phyloP scores from a whole-genome alignment of 2,797 vertebrate genomes.

The Anguilla pacifica region DNA sequence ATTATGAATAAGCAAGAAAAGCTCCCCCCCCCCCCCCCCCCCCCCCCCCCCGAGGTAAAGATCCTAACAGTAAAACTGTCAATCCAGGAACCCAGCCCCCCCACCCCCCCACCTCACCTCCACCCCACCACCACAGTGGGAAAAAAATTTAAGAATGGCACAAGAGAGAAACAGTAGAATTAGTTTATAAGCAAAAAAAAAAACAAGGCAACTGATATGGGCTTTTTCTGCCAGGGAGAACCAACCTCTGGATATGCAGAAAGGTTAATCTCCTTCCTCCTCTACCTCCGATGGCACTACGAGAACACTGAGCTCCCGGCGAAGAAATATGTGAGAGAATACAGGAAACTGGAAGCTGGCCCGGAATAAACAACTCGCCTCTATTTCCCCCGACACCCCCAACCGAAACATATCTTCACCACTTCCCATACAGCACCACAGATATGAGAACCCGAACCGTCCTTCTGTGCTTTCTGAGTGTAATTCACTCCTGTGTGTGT shows the following conservation, averaged over 20 bases:
- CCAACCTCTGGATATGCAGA: not conserved
- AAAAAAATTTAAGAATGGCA: not conserved
- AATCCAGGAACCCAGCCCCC: not conserved
- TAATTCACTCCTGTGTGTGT: not conserved
- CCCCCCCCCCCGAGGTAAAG: not conserved
- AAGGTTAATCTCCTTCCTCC: conserved; percentile 20
- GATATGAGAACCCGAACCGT: not conserved
- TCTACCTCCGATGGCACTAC: not conserved
- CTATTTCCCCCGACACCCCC: not conserved
- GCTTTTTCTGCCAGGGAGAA: not conserved
- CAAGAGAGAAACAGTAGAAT: not conserved
- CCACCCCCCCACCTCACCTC: no score
- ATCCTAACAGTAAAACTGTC: not conserved
- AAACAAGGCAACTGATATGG: conserved; percentile 1
- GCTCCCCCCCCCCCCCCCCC: no score
- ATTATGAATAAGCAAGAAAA: conserved; percentile 29
- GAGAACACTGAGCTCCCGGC: not conserved
- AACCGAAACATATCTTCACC: not conserved
- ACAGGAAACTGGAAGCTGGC: not conserved
- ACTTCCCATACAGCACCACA: not conserved
- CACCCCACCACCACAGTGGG: not conserved
- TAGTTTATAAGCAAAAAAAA: not conserved
- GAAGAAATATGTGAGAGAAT: not conserved
- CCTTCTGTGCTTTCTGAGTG: not conserved
- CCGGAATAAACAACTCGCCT: not conserved